Conservation (phyloP, 2,888 invertebrate species). For the Arenicola marina region DNA sequence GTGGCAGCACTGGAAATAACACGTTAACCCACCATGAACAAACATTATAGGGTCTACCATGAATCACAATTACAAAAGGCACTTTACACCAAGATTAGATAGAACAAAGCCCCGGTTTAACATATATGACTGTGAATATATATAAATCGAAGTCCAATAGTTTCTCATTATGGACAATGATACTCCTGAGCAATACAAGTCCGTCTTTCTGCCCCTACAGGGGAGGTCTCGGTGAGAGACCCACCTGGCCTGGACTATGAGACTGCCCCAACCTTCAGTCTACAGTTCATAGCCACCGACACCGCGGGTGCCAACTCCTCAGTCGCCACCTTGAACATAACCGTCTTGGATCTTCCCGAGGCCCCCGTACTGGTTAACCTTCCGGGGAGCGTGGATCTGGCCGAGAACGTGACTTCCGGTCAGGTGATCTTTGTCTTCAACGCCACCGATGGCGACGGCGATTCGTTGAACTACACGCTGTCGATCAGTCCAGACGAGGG, state of each 20-base stretch:
- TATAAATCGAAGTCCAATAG: too few relatives aligned
- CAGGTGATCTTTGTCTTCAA: not conserved
- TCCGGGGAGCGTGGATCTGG: not conserved
- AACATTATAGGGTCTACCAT: too few relatives aligned
- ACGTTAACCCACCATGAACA: too few relatives aligned
- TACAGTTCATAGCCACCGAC: constrained; percentile 4
- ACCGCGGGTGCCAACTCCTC: not conserved
- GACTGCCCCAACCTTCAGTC: not conserved
- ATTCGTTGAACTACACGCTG: constrained; percentile 3
- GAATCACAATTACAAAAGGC: too few relatives aligned
- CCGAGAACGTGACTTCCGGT: constrained; percentile 3
- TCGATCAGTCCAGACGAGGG: not conserved
- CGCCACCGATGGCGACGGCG: constrained; percentile 5
- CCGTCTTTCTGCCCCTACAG: too few relatives aligned
- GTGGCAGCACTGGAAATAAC: too few relatives aligned
- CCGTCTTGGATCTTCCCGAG: constrained; percentile 1
- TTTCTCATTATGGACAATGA: too few relatives aligned
- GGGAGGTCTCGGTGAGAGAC: too few relatives aligned
- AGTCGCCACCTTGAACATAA: not conserved
- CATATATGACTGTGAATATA: too few relatives aligned
- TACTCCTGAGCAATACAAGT: too few relatives aligned
- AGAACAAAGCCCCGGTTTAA: too few relatives aligned
- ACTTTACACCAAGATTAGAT: too few relatives aligned
- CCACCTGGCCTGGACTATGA: constrained; percentile 10
- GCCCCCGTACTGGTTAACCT: constrained; percentile 6